phyloP scores from a whole-genome alignment of 2,797 vertebrate species.

The Labeo calbasu region DNA sequence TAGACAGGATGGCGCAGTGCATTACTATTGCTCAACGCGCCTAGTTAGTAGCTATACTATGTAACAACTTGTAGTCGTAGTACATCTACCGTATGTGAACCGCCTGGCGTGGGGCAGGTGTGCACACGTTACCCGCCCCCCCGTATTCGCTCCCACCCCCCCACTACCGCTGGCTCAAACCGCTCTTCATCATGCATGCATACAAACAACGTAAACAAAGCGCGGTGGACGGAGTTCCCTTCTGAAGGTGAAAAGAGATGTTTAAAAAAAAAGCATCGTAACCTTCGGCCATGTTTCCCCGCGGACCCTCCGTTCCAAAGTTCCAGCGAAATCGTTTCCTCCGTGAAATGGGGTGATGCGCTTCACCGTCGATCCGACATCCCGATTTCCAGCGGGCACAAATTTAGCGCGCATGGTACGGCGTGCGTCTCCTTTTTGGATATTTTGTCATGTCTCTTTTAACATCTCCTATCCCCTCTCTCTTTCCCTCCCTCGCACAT shows the following conservation, averaged over 20 bases:
- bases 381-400: slow-evolving; percentile 89
- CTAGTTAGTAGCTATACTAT: slow-evolving; percentile 16
- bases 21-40: slow-evolving; percentile 20
- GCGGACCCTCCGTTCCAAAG: slow-evolving; percentile 92
- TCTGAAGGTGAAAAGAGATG: slow-evolving; percentile 63
- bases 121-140: slow-evolving; percentile 65
- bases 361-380: slow-evolving; percentile 94
- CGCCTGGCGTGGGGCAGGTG: slow-evolving; percentile 70
- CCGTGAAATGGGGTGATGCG: slow-evolving; percentile 85
- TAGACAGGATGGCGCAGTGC: neutral
- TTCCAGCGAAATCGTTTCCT: slow-evolving; percentile 93
- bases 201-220: slow-evolving; percentile 55
- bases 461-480: slow-evolving; percentile 76
- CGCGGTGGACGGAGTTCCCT: slow-evolving; percentile 14
- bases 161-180: slow-evolving; percentile 39
- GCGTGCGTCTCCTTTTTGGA: slow-evolving; percentile 91
- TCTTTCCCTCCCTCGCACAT: slow-evolving; percentile 68
- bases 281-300: slow-evolving; percentile 99
- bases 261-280: slow-evolving; percentile 81
- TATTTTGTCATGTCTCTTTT: slow-evolving; percentile 82
- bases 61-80: slow-evolving; percentile 11
- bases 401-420: slow-evolving; percentile 96
- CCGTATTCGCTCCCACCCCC: neutral
- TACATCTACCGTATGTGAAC: slow-evolving; percentile 14
- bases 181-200: neutral